Base-by-base conservation (phyloP, 2,888 invertebrate genomes). In the Rhodophaea formosa region DNA sequence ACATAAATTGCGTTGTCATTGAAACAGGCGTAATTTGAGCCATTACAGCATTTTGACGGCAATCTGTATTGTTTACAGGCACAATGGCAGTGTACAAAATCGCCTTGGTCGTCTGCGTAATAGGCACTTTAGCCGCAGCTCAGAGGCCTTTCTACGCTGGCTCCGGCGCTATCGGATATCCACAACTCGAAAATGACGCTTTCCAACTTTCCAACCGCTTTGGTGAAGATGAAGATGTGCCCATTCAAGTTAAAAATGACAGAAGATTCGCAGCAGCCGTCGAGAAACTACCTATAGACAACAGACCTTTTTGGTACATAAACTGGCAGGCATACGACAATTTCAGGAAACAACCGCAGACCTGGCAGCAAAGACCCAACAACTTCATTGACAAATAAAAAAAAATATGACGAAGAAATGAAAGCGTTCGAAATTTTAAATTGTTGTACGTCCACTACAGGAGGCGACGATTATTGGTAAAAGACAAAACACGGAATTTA, bases 61-160 rank as follows among this genome's bases (percentile, higher is more conserved):
- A 30, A 53, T 62, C 56, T 68, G 63, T 63, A 67, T 72, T 60
- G 69, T 69, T 71, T 64, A 29, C 66, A 70, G 69, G 63, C 44
- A 71, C 56, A 78, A 84, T 82, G 84, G 75, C 75, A 16, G 59
- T 64, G n/a, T 67, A 64, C 68, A 77, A 71, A 69, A 69, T 78
- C 60, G 30, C 70, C 3, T 57, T 82, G 30, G 64, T 82, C 30
- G 54, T 90, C 30, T 61, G 73, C 39, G 52, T 78, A 42, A 56
- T 83, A 15, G 64, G 75, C 10, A 71, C 72, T 17, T n/a, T 82
- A 16, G 79, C 77, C 1, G 66, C 82, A 52, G 91, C 91, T 1
- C 95, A 95, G 76, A 89, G 95, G 23, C 93, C 95, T 0, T 92
- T 92, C 52, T 95, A 94, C 72, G 95, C 95, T 5, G 93, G 93